Evolutionary conservation across 1,140 invertebrate genomes (phyloP), one percentile per base, ranked within the genome.

Genomic region (Aphaenogaster floridana): DNA sequence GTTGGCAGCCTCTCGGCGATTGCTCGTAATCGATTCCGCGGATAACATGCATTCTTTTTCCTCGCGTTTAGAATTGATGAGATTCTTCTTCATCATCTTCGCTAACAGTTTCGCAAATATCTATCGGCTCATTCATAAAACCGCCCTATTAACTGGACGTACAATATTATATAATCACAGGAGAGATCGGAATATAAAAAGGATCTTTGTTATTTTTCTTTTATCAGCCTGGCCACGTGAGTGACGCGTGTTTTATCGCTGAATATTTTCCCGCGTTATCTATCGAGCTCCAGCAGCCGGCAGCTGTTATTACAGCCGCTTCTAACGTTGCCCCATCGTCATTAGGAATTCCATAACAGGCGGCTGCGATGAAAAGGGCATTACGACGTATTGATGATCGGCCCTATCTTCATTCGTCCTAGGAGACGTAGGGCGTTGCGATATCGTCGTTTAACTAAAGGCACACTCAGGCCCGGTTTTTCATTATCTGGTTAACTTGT

Each of bases 331-430:
- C 64, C 52, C 78, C 63, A 39, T 81, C 69, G 54, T 89, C 74
- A 79, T 89, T 79, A 86, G 81, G 64, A 86, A 89, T 86, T 89
- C 66, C 74, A 61, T 79, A 85, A 78, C 63, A 64, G 59, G 78
- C 64, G 77, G 36, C 28, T 57, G 63, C 28, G 13, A 7, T 42
- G 61, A 83, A 50, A 83, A 52, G 63, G 17, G 36, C 42, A 80
- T 85, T 50, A 45, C n/a, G 66, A 71, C 13, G 64, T 57, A 76
- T 84, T 63, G 81, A 63, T 57, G 78, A 81, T 57, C 52, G 64
- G 15, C 9, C 6, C 45, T 69, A 54, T 71, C 64, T 68, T 52
- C 9, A 28, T 69, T 54, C 48, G 81, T 79, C 45, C 39, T 21
- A 21, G 13, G 28, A 57, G 17, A 61, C 48, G 42, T 28, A 64